Evolutionary conservation across 2,888 invertebrate genomes (phyloP).

Genomic region (Campoplex capitator): DNA sequence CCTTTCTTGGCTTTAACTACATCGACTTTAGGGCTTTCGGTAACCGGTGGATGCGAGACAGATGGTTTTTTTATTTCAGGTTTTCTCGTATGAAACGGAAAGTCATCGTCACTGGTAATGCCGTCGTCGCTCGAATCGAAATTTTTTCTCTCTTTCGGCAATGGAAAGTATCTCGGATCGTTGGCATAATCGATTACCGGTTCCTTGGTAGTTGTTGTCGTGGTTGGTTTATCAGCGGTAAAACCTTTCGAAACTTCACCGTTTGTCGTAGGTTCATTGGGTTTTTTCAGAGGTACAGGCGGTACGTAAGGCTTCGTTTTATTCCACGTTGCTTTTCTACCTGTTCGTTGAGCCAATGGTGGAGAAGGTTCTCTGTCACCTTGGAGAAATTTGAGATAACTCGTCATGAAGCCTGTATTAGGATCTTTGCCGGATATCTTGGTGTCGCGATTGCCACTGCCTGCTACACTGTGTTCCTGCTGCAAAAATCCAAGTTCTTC

Average conservation of each 20-base stretch:
- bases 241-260: conserved; percentile 71
- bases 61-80: conserved; percentile 74
- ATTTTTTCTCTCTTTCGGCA: conserved; percentile 90
- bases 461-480: conserved; percentile 75
- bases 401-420: conserved; percentile 93
- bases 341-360: conserved; percentile 89
- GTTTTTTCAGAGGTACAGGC: conserved; percentile 72
- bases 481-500: conserved; percentile 93
- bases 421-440: conserved; percentile 86
- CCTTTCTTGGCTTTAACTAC: conserved; percentile 81
- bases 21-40: conserved; percentile 56
- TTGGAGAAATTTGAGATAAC: conserved; percentile 93
- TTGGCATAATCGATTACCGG: conserved; percentile 86
- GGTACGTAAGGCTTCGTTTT: conserved; percentile 84
- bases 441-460: conserved; percentile 88
- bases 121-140: conserved; percentile 89
- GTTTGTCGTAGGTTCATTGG: conserved; percentile 72
- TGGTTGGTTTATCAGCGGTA: conserved; percentile 69
- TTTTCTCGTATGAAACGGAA: conserved; percentile 80
- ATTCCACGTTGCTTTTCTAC: conserved; percentile 89
- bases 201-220: conserved; percentile 80
- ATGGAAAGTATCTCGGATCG: conserved; percentile 90
- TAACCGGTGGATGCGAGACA: conserved; percentile 17
- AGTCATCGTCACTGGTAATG: conserved; percentile 87
- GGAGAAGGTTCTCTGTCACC: conserved; percentile 93